Percentiles rank a stretch among this genome's conserved stretches.
Evolutionary conservation across 2,888 invertebrate genomes (phyloP).

Genomic region (Eumerus sabulonum): DNA sequence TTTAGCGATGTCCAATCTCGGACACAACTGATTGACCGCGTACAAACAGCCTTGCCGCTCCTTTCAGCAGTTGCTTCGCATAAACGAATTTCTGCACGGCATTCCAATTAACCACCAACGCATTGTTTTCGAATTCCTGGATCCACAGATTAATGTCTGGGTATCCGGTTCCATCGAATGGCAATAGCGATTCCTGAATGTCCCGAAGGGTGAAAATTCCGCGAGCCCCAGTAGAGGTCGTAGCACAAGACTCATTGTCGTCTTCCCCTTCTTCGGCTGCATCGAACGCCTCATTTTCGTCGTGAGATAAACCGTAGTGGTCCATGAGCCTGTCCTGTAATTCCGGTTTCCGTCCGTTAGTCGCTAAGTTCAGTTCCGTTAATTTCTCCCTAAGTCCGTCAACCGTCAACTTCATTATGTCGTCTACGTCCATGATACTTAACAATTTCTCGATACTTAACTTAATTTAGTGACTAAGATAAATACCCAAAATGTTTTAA

Average conservation of each 20-base stretch:
- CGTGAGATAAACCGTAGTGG: slow-evolving; percentile 6
- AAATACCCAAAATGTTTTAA: too few species aligned
- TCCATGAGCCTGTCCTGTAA: slow-evolving; percentile 19
- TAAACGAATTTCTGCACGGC: slow-evolving; percentile 51
- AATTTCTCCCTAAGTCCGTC: slow-evolving; percentile 10
- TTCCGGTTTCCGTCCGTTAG: slow-evolving; percentile 3
- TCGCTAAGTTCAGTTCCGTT: slow-evolving; percentile 11
- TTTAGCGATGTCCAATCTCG: neutral
- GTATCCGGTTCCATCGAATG: slow-evolving; percentile 41
- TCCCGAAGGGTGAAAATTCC: slow-evolving; percentile 45
- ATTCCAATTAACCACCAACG: slow-evolving; percentile 46
- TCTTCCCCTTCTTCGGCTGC: slow-evolving; percentile 1
- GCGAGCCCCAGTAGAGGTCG: neutral
- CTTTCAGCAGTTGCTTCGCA: slow-evolving; percentile 49
- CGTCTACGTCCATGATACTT: too few species aligned
- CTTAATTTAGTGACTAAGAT: neutral
- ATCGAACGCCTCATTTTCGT: too few species aligned
- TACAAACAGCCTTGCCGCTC: slow-evolving; percentile 57
- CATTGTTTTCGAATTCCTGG: slow-evolving; percentile 52
- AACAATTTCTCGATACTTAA: too few species aligned
- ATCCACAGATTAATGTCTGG: slow-evolving; percentile 45
- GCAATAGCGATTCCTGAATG: slow-evolving; percentile 44
- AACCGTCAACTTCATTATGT: neutral
- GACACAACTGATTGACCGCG: slow-evolving; percentile 40
- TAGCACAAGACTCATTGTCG: neutral